Evolutionary conservation across 2,888 invertebrate genomes (phyloP).

Genomic region (Spodoptera picta): DNA sequence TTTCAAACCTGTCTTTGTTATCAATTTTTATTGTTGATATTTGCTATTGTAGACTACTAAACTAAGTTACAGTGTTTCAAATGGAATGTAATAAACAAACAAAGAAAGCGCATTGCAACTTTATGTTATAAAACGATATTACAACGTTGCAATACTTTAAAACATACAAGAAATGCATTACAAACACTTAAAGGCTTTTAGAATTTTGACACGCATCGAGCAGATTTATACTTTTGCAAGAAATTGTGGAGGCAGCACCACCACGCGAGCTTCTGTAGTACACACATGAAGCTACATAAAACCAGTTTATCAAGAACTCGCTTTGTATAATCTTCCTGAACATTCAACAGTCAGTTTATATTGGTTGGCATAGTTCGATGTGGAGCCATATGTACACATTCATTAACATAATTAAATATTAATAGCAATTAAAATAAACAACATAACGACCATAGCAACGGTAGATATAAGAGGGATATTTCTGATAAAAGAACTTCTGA

Average conservation of each 20-base stretch:
- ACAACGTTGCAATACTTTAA: neutral
- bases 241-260: constrained; percentile 16
- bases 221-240: constrained; percentile 40
- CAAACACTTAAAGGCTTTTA: constrained; percentile 16
- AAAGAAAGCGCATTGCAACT: neutral
- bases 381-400: constrained; percentile 17
- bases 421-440: constrained; percentile 43
- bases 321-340: too few relatives aligned
- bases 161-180: neutral
- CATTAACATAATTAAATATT: constrained; percentile 42
- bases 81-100: neutral
- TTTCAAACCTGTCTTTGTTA: too few relatives aligned
- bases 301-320: too few relatives aligned
- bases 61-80: too few relatives aligned
- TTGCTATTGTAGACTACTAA: too few relatives aligned
- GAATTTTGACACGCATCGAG: constrained; percentile 34
- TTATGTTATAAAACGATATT: neutral
- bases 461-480: constrained; percentile 34
- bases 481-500: constrained; percentile 45
- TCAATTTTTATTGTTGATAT: too few relatives aligned
- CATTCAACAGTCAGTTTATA: too few relatives aligned
- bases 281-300: too few relatives aligned
- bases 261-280: constrained; percentile 37
- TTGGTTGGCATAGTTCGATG: too few relatives aligned
- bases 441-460: constrained; percentile 23